These are phyloP conservation scores for Sebastes fasciatus DNA, from an alignment of 2,113 vertebrate species.

Conservation along the genomic window DNA sequence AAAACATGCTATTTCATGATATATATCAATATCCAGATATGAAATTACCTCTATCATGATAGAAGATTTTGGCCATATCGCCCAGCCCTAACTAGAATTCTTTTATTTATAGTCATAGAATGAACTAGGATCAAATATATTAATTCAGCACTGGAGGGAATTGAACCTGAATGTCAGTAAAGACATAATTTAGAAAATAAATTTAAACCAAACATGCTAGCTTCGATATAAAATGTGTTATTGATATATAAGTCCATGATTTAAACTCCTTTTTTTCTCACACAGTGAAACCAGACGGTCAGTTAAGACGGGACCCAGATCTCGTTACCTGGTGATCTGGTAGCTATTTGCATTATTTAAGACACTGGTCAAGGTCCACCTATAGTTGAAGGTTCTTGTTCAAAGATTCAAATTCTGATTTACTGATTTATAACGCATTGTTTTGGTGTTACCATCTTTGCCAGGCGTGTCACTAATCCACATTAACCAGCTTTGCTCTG, in stretches of 20 bases:
- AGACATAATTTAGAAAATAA: background rate
- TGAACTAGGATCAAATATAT: background rate
- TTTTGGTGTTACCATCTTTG: background rate
- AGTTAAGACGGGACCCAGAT: constrained; percentile 19
- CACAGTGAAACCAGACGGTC: constrained; percentile 26
- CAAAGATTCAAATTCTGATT: background rate
- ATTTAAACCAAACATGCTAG: background rate
- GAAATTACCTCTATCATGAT: no score
- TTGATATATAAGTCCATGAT: background rate
- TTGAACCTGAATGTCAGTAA: background rate
- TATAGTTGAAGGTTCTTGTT: background rate
- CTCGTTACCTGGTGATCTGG: constrained; percentile 45
- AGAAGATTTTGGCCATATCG: no score
- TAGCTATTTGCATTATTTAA: constrained; percentile 63
- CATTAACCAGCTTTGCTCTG: background rate
- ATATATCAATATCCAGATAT: no score
- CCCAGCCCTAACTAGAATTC: background rate
- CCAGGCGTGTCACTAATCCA: background rate
- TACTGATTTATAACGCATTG: background rate
- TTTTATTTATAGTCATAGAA: background rate
- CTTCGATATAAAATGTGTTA: background rate
- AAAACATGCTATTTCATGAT: no score
- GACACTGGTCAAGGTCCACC: background rate
- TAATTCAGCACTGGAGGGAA: background rate
- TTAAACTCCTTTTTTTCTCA: constrained; percentile 13